Conservation (phyloP, 92 coral and sea anemone genomes). For the Hydrozoanthus gracilis region DNA sequence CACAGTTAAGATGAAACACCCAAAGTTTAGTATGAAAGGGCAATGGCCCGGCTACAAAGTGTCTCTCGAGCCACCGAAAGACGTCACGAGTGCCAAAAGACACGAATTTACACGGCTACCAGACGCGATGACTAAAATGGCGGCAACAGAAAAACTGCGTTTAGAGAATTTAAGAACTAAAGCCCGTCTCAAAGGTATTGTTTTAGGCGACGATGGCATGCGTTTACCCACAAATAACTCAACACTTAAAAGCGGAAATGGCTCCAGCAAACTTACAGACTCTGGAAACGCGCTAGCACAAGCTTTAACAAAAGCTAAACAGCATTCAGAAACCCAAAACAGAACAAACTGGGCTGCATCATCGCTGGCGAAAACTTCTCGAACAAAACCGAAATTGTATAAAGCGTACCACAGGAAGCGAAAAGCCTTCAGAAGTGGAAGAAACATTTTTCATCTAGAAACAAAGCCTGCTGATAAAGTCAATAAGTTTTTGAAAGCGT, state of each 20-base stretch:
- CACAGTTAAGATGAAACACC: constrained; percentile 66
- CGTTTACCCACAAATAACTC: background rate
- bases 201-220: background rate
- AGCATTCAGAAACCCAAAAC: background rate
- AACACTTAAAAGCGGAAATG: background rate
- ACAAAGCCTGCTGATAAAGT: background rate
- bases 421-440: background rate
- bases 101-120: constrained; percentile 38
- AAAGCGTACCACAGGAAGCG: background rate
- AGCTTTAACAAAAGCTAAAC: background rate
- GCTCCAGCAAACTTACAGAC: background rate
- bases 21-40: constrained; percentile 88
- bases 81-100: constrained; percentile 75
- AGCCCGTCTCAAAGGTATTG: background rate
- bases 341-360: background rate
- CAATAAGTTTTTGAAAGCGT: background rate
- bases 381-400: background rate
- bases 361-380: background rate
- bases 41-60: constrained; percentile 85
- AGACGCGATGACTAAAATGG: background rate
- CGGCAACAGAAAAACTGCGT: background rate
- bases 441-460: background rate
- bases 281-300: background rate
- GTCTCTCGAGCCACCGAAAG: constrained; percentile 74
- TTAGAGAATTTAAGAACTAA: background rate